These are phyloP conservation scores for Chaitophorus viminalis DNA, from an alignment of 2,888 invertebrate species.

Conservation along the genomic window DNA sequence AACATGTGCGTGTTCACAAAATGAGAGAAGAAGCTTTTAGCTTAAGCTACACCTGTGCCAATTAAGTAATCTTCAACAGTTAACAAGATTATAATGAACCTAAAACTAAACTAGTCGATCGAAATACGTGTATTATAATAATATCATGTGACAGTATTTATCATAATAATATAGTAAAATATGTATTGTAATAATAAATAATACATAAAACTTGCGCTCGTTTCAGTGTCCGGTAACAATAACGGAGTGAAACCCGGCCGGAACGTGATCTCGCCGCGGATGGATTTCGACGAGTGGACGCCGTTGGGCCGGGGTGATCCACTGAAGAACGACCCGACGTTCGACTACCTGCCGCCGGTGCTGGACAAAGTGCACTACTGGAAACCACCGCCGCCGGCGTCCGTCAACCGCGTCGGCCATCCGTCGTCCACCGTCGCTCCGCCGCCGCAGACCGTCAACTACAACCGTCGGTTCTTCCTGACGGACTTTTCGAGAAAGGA, in stretches of 20 bases:
- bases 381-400: constrained; percentile 75
- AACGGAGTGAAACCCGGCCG: constrained; percentile 30
- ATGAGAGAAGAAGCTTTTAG: no score
- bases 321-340: constrained; percentile 84
- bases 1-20: no score
- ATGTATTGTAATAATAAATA: no score
- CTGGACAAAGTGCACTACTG: constrained; percentile 83
- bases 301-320: constrained; percentile 85
- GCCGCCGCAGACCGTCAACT: constrained; percentile 53
- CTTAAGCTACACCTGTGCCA: no score
- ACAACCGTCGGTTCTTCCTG: constrained; percentile 58
- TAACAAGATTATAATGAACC: no score
- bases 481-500: constrained; percentile 66
- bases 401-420: constrained; percentile 54
- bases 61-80: no score
- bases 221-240: no score
- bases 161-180: no score
- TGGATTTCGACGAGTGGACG: constrained; percentile 88
- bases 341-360: constrained; percentile 85
- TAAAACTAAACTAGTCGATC: no score
- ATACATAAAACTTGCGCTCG: no score
- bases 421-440: constrained; percentile 51
- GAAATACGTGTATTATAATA: no score
- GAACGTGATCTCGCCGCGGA: constrained; percentile 72
- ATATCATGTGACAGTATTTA: no score